Evolutionary conservation across 2,797 vertebrate species (phyloP), one percentile per base, ranked within the genome.

Genomic region (Triplophysa yarkandensis): DNA sequence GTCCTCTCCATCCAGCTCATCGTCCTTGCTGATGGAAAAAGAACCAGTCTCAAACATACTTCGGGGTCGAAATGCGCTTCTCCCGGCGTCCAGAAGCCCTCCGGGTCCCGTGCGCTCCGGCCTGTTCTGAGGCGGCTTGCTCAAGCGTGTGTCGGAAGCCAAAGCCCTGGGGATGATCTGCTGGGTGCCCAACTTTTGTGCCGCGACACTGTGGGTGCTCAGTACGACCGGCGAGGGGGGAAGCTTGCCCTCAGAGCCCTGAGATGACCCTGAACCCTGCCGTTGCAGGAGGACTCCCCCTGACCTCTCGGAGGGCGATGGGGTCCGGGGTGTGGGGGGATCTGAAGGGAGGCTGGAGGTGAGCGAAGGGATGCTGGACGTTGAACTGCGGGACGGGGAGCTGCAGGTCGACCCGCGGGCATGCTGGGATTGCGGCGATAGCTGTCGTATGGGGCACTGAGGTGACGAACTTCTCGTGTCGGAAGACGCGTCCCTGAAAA

Each of bases 111-210:
- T 86, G 52, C 34, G 66, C 55, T 85, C 57, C 30, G 86, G 55
- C 76, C 75, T 83, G 30, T 83, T 36, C 0, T 82, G 17, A 10
- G 80, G 55, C 10, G 2, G 72, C 79, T 88, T 90, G 68, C 77
- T 79, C n/a, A 85, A 77, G 32, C 90, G 92, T 1, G 77, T 85
- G 41, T 92, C 94, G 0, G 91, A 94, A 0, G 90, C 96, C 74
- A 98, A 74, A 11, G 90, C 83, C 79, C 88, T 93, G n/a, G 97
- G 97, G 34, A 98, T 97, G 60, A 98, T 92, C 88, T 98, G 97
- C 81, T 95, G 96, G 72, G 90, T 94, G 65, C 96, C 96, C 85
- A 93, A 91, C 81, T 95, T 96, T 65, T 90, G 89, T 0, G 96
- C 94, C 0, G 89, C 94, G 0, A 89, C 87, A 77, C 96, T 98